Percentiles rank a stretch among this genome's conserved stretches.
Evolutionary conservation across 2,888 invertebrate genomes (phyloP).

Genomic region (Cetonia aurata): DNA sequence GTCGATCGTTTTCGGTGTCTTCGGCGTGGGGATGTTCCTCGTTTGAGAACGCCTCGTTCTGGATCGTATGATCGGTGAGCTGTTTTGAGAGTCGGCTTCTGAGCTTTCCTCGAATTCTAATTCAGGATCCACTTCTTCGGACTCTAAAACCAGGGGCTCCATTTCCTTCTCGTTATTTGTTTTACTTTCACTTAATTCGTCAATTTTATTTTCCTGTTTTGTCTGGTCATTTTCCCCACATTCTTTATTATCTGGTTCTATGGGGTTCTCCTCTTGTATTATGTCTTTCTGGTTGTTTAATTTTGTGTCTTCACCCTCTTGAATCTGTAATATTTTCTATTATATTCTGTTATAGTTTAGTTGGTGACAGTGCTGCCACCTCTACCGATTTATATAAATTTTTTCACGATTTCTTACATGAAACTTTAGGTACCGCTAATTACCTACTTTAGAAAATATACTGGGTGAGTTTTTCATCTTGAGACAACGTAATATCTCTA

Average conservation of each 20-base stretch:
- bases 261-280: constrained; percentile 8
- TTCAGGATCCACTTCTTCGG: constrained; percentile 60
- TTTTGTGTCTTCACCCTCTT: background rate
- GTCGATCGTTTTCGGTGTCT: constrained; percentile 60
- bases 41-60: constrained; percentile 63
- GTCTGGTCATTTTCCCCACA: constrained; percentile 1
- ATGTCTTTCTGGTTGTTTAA: constrained; percentile 3
- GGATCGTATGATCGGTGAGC: constrained; percentile 61
- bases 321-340: constrained; percentile 6
- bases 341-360: no score
- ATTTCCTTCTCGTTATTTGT: constrained; percentile 23
- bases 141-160: constrained; percentile 34
- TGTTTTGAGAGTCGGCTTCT: constrained; percentile 58
- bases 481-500: no score
- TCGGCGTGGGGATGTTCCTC: constrained; percentile 63
- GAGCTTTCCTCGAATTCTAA: constrained; percentile 62
- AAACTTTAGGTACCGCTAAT: no score
- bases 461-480: no score
- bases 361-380: no score
- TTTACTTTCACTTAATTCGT: constrained; percentile 16
- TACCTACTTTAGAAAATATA: no score
- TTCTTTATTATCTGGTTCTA: constrained; percentile 9
- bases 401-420: no score
- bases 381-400: no score
- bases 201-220: constrained; percentile 14